phyloP scores from a whole-genome alignment of 2,888 invertebrate genomes.

The Drosophila gaucha region DNA sequence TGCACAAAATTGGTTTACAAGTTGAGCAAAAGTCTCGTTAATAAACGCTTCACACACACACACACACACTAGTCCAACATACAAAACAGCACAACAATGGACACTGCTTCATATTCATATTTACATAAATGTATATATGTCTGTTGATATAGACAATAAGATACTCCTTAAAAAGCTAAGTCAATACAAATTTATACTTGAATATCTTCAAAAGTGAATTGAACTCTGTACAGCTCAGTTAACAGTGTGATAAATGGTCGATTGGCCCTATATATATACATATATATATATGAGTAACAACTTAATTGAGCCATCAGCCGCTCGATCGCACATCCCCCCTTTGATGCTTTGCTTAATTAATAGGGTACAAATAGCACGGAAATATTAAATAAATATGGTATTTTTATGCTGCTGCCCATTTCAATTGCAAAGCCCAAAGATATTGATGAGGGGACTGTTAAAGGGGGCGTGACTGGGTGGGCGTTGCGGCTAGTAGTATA shows the following conservation, averaged over 20 bases:
- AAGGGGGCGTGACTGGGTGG: not conserved
- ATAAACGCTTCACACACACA: slow-evolving; percentile 31
- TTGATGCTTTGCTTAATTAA: not conserved
- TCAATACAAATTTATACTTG: not conserved
- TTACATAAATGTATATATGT: not conserved
- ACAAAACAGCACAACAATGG: slow-evolving; percentile 13
- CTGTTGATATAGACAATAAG: not conserved
- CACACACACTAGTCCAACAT: not conserved
- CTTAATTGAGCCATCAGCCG: not conserved
- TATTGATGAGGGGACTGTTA: not conserved
- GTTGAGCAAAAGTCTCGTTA: slow-evolving; percentile 47
- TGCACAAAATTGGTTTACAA: slow-evolving; percentile 38
- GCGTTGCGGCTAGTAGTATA: slow-evolving; percentile 22
- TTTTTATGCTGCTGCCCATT: slow-evolving; percentile 7
- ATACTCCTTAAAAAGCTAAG: not conserved
- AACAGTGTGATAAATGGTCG: no score
- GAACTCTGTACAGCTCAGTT: no score
- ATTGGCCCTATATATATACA: not conserved
- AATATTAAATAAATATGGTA: slow-evolving; percentile 28
- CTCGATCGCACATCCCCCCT: not conserved
- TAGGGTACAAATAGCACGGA: slow-evolving; percentile 19
- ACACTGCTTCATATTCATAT: slow-evolving; percentile 1
- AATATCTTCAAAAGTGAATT: no score
- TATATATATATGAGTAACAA: not conserved
- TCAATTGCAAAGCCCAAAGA: slow-evolving; percentile 2